A percentile compares a stretch with the other conserved stretches of the same genome.
These are phyloP conservation scores for Leptinotarsa tumamoca DNA, from an alignment of 2,888 invertebrate genomes.

Conservation along the genomic window DNA sequence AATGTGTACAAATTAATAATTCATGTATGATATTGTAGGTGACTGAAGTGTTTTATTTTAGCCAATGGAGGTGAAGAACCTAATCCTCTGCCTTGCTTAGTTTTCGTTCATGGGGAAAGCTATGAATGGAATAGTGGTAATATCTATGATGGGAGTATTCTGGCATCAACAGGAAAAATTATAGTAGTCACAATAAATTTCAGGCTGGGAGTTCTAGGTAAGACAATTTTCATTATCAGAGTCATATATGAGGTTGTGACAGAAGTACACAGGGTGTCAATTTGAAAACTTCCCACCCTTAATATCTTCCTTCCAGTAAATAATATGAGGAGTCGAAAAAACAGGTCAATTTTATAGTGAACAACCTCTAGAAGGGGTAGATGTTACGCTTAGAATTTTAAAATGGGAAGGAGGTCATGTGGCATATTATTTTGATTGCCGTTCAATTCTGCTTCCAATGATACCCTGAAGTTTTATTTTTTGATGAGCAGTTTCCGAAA, in stretches of 20 bases:
- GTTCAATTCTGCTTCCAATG: too few species aligned
- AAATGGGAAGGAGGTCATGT: too few species aligned
- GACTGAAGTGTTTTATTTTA: slow-evolving; percentile 62
- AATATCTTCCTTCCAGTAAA: too few species aligned
- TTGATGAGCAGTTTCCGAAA: too few species aligned
- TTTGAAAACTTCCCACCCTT: too few species aligned
- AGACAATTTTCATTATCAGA: slow-evolving; percentile 59
- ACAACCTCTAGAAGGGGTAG: too few species aligned
- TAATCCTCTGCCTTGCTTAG: slow-evolving; percentile 80
- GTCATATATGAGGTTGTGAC: not conserved
- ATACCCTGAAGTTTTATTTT: too few species aligned
- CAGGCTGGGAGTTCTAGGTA: slow-evolving; percentile 88
- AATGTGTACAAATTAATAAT: not conserved
- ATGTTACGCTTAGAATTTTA: too few species aligned
- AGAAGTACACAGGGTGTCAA: too few species aligned
- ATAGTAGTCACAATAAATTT: slow-evolving; percentile 93
- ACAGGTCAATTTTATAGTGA: too few species aligned
- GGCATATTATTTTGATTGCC: too few species aligned
- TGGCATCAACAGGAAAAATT: slow-evolving; percentile 91
- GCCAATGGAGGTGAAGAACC: slow-evolving; percentile 69
- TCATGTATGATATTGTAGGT: not conserved
- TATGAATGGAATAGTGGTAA: slow-evolving; percentile 98
- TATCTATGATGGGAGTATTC: slow-evolving; percentile 95
- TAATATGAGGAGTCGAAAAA: too few species aligned
- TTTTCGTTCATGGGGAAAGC: slow-evolving; percentile 94